Evolutionary conservation across 2,113 vertebrate genomes (phyloP).

Genomic region (Gorsachius goisagi): DNA sequence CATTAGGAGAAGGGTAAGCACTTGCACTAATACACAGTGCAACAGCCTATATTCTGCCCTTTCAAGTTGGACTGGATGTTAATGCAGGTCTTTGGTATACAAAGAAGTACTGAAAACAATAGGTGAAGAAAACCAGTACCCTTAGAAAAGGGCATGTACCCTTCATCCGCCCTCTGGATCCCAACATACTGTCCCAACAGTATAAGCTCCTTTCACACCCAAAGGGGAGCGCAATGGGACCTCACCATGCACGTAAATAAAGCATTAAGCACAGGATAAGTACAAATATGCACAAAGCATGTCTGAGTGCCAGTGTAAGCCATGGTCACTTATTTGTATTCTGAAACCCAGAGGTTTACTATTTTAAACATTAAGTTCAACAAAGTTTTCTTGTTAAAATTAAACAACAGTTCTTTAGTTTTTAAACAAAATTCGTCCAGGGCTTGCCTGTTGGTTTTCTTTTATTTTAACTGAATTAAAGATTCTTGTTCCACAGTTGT

Average conservation of each 20-base stretch:
- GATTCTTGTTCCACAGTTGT: neutral
- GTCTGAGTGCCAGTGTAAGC: neutral
- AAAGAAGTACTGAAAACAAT: neutral
- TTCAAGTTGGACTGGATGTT: neutral
- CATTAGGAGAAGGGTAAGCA: neutral
- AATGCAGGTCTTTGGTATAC: accelerated
- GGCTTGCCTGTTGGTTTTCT: neutral
- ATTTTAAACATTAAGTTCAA: neutral
- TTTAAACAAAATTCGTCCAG: neutral
- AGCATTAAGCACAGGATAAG: neutral
- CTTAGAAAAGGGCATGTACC: neutral
- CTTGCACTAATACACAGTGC: neutral
- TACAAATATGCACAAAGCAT: neutral
- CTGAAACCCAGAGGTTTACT: neutral
- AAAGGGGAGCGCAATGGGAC: neutral
- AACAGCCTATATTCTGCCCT: neutral
- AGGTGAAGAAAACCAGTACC: neutral
- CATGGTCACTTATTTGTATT: neutral
- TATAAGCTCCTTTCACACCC: neutral
- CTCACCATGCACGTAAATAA: neutral
- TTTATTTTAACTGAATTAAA: neutral
- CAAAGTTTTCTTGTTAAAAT: neutral
- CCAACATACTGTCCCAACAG: neutral
- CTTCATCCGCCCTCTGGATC: neutral
- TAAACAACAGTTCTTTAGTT: neutral